Evolutionary conservation across 2,113 vertebrate species (phyloP).

Genomic region (Corythoichthys intestinalis): DNA sequence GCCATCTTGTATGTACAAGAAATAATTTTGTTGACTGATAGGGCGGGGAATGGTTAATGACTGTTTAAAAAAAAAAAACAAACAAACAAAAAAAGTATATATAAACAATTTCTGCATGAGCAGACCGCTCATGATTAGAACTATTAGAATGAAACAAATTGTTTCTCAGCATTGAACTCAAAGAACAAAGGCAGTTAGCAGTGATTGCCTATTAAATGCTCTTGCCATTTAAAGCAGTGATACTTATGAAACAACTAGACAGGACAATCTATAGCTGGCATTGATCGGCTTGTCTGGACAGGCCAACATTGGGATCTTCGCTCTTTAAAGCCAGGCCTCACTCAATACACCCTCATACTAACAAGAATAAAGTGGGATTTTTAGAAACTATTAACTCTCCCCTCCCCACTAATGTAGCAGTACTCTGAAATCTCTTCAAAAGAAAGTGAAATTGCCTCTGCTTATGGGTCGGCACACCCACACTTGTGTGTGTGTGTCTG

Average conservation of each 20-base stretch:
- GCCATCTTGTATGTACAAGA: slow-evolving; percentile 29
- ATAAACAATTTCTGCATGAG: slow-evolving; percentile 66
- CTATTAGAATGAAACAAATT: slow-evolving; percentile 68
- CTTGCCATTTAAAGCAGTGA: slow-evolving; percentile 78
- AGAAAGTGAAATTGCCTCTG: slow-evolving; percentile 71
- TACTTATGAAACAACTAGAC: slow-evolving; percentile 76
- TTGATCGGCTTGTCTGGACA: slow-evolving; percentile 69
- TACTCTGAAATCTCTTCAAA: slow-evolving; percentile 75
- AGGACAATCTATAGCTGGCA: slow-evolving; percentile 74
- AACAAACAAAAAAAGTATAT: slow-evolving; percentile 48
- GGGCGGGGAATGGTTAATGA: slow-evolving; percentile 11
- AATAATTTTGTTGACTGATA: background rate
- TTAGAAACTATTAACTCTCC: slow-evolving; percentile 70
- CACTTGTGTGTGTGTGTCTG: slow-evolving; percentile 21
- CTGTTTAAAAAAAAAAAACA: slow-evolving; percentile 7
- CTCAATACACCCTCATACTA: slow-evolving; percentile 70
- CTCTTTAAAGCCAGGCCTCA: slow-evolving; percentile 67
- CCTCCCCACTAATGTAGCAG: slow-evolving; percentile 72
- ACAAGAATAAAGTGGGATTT: slow-evolving; percentile 73
- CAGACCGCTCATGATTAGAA: slow-evolving; percentile 64
- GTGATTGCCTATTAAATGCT: slow-evolving; percentile 81
- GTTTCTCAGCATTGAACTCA: slow-evolving; percentile 65
- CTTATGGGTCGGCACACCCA: slow-evolving; percentile 70
- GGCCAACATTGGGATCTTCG: slow-evolving; percentile 56
- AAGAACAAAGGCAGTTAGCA: slow-evolving; percentile 75